Base-by-base conservation (phyloP, 2,797 vertebrate species). In the Lates japonicus region DNA sequence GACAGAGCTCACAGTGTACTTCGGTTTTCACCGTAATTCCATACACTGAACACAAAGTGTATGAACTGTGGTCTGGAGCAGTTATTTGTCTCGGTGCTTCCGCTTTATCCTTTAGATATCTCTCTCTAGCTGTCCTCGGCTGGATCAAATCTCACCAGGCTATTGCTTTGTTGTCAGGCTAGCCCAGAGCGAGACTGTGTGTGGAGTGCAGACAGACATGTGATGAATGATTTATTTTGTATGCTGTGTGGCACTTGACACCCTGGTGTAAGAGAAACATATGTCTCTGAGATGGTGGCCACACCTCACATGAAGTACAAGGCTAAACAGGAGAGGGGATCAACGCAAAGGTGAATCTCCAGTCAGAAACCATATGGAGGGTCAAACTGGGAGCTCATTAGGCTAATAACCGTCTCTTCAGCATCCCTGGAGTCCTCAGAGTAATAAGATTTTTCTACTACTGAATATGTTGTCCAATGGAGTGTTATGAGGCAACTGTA, bases 171-270 rank as follows among this genome's bases (percentile, higher is more conserved):
- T 84, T 90, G 80, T 78, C 66, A 80, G 71, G 20, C 74, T 33
- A 41, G 57, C 35, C 65, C 61, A 70, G 71, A 48, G 52, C 62
- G 8, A 57, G 68, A 70, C 48, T 39, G 62, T 12, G 59, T 52
- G 66, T 64, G 49, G 31, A 78, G 62, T 4, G 78, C 76, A 83
- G 69, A 74, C 62, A 87, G 76, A 83, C 46, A 44, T 63, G 75
- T 62, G 35, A 86, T 82, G 63, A 87, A 93, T 91, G 57, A 92
- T 90, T 93, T 88, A 93, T 90, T 77, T 14, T 68, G 82, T 74
- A 78, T 70, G 70, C 39, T 17, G 37, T 81, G 73, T 37, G 25
- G 77, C 78, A 88, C 72, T 80, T 70, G 72, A 90, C 82, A 88
- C 54, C 48, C 58, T 39, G 11, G 70, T 65, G 73, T 74, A 85